phyloP scores from a whole-genome alignment of 2,888 invertebrate genomes.

The Chaetoderma sp. region DNA sequence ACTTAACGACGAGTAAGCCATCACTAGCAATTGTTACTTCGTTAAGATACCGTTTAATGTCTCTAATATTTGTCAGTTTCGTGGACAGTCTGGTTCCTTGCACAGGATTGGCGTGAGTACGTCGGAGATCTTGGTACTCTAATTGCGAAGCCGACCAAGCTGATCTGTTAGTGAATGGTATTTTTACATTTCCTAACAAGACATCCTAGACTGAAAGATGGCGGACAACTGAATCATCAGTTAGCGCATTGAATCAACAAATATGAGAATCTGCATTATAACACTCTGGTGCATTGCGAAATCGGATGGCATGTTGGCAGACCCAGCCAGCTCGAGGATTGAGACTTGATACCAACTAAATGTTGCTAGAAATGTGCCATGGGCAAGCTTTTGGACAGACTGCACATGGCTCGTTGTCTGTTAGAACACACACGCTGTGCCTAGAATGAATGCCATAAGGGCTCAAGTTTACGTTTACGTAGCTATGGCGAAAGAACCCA shows the following conservation, averaged over 20 bases:
- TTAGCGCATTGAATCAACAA: background rate
- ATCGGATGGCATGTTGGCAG: too few species aligned
- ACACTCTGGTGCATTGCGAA: background rate
- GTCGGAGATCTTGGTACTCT: conserved; percentile 7
- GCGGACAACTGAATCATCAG: too few species aligned
- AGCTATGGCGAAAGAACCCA: conserved; percentile 45
- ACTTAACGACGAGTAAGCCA: conserved; percentile 34
- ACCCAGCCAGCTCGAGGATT: background rate
- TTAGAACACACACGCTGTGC: background rate
- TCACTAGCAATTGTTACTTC: conserved; percentile 36
- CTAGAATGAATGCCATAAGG: background rate
- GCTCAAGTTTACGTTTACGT: too few species aligned
- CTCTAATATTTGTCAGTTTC: conserved; percentile 39
- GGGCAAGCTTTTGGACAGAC: background rate
- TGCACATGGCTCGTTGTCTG: background rate
- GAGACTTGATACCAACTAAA: background rate
- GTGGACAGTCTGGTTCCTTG: conserved; percentile 17
- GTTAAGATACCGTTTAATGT: conserved; percentile 37
- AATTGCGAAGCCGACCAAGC: background rate
- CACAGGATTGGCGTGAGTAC: background rate
- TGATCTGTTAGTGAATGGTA: background rate
- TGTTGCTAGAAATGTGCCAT: background rate
- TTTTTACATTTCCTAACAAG: too few species aligned
- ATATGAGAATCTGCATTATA: background rate
- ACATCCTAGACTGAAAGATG: too few species aligned